Percentiles rank a stretch among this genome's conserved stretches.
phyloP scores from a whole-genome alignment of 2,113 vertebrate genomes.

The Rhinogobius similis region DNA sequence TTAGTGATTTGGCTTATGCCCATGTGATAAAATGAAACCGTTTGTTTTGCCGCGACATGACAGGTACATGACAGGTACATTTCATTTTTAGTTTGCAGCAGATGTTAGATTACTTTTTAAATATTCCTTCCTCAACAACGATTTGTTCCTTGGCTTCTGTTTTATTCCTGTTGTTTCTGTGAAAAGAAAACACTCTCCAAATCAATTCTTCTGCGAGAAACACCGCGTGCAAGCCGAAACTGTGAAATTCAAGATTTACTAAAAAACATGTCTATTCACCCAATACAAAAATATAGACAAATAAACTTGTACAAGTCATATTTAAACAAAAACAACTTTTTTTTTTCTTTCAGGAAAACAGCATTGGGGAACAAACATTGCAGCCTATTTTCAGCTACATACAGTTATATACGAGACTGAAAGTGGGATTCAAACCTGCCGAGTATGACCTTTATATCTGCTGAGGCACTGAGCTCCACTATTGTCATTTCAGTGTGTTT shows the following conservation, averaged over 20 bases:
- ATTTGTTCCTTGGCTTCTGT: conserved; percentile 6
- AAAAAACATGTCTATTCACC: neutral
- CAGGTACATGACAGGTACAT: conserved; percentile 2
- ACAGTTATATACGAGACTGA: no score
- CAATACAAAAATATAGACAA: neutral
- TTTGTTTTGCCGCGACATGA: neutral
- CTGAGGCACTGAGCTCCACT: no score
- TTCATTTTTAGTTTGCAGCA: conserved; percentile 7
- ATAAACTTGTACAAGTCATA: neutral
- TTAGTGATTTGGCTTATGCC: neutral
- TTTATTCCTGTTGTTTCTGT: conserved; percentile 9
- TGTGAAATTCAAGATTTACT: neutral
- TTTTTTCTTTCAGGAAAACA: neutral
- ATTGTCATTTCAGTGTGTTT: no score
- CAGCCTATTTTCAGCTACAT: no score
- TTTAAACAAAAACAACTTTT: neutral
- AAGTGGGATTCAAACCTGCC: no score
- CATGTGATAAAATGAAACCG: neutral
- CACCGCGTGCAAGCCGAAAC: neutral
- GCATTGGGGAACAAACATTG: neutral
- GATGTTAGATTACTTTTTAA: neutral
- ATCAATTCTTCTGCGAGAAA: conserved; percentile 5
- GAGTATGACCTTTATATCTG: no score
- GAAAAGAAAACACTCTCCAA: conserved; percentile 3
- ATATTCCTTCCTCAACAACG: neutral